Base-by-base conservation (phyloP, 2,797 vertebrate species). In the Sebastes taczanowskii region DNA sequence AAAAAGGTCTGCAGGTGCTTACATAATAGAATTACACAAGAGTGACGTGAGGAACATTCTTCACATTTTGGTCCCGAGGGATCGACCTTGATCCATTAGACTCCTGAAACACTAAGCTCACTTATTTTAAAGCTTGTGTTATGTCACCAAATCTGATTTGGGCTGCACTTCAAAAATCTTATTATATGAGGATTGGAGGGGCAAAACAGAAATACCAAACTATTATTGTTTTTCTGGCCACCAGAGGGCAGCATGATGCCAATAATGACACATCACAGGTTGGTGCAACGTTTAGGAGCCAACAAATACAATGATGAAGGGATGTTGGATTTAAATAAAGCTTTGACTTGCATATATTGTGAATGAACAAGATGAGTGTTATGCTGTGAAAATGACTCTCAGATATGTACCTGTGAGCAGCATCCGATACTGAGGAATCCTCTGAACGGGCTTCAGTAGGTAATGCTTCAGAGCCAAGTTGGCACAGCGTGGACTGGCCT, bases 341-440 rank as follows among this genome's bases (percentile, higher is more conserved):
- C 3, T 65, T 52, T 11, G 25, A 42, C n/a, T 42, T 27, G 76
- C 16, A 61, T 5, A 29, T n/a, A 64, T 11, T 9, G 8, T n/a
- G 25, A 22, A 0, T 20, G 2, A 38, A 14, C 0, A 0, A 29
- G 13, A 56, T 10, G 32, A 65, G 20, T 10, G 9, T n/a, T 23
- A 2, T 27, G 6, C 8, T 22, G 67, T 53, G 13, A 62, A 63
- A 56, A 3, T 27, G 1, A 23, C 4, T 34, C 1, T 6, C n/a
- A 30, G 46, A 68, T 49, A 49, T 55, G 60, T 94, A 99, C 99
- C 98, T 96, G 97, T 98, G 80, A 99, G 94, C 69, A 99, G 95
- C 75, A 99, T 95, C 86, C 96, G 96, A 93, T 99, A 99, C 16
- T 99, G 99, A 35, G 99, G 99, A 87, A 99, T 98, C 93, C 99